phyloP scores from a whole-genome alignment of 2,888 invertebrate species.

The Hyppa rectilinea region DNA sequence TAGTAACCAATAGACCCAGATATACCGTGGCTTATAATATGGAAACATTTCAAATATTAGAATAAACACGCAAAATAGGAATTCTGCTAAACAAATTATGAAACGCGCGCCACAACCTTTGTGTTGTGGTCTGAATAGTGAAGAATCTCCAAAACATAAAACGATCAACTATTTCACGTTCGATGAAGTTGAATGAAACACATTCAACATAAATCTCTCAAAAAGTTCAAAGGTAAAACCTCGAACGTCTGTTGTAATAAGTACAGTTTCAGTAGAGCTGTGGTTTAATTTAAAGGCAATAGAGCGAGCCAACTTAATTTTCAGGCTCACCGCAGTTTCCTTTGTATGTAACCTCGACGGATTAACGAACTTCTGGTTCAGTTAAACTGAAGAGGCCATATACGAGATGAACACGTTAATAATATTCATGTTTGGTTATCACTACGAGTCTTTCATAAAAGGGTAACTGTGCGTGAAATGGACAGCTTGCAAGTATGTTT shows the following conservation, averaged over 20 bases:
- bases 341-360: slow-evolving; percentile 85
- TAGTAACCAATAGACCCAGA: slow-evolving; percentile 2
- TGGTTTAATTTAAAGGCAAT: slow-evolving; percentile 88
- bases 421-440: slow-evolving; percentile 60
- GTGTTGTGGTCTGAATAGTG: slow-evolving; percentile 43
- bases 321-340: slow-evolving; percentile 88
- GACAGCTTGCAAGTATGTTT: slow-evolving; percentile 11
- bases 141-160: slow-evolving; percentile 42
- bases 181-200: slow-evolving; percentile 58
- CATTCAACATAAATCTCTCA: slow-evolving; percentile 62
- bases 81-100: slow-evolving; percentile 22
- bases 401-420: slow-evolving; percentile 60
- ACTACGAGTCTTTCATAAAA: slow-evolving; percentile 28
- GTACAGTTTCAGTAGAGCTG: slow-evolving; percentile 73
- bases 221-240: slow-evolving; percentile 71
- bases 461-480: slow-evolving; percentile 43
- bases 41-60: neutral
- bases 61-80: neutral
- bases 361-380: slow-evolving; percentile 85
- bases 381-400: slow-evolving; percentile 69
- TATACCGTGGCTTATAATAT: neutral
- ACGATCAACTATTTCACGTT: slow-evolving; percentile 46
- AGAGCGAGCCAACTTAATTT: slow-evolving; percentile 89
- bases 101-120: slow-evolving; percentile 25
- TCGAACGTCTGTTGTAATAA: slow-evolving; percentile 69